Conservation (phyloP, 2,888 invertebrate genomes). For the Diplolepis rosae region DNA sequence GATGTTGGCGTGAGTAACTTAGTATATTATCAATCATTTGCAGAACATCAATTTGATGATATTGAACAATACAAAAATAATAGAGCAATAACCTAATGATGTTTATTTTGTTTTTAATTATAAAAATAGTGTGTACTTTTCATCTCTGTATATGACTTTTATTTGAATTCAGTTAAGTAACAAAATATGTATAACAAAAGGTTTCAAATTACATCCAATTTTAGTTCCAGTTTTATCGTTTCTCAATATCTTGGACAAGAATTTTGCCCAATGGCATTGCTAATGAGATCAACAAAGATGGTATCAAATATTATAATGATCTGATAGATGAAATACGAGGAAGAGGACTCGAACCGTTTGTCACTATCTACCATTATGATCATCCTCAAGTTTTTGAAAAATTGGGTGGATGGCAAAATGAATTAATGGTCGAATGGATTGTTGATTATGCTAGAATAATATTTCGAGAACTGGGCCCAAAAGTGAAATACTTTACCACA, state of each 20-base stretch:
- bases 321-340: conserved; percentile 77
- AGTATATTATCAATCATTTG: no score
- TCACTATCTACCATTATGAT: conserved; percentile 82
- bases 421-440: conserved; percentile 78
- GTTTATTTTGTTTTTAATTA: no score
- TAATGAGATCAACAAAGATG: conserved; percentile 76
- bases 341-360: conserved; percentile 77
- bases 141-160: not conserved
- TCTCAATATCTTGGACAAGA: conserved; percentile 82
- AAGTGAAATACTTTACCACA: conserved; percentile 83
- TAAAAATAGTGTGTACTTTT: no score
- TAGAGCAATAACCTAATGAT: no score
- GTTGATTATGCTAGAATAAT: conserved; percentile 78
- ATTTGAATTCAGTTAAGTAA: no score
- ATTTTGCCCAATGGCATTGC: conserved; percentile 79
- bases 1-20: conserved; percentile 50
- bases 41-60: no score
- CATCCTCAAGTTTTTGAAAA: conserved; percentile 77
- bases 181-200: no score
- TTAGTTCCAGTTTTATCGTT: conserved; percentile 74
- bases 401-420: conserved; percentile 80
- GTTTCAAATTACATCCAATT: no score
- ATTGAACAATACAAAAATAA: no score
- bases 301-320: conserved; percentile 79
- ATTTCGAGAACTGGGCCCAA: conserved; percentile 78